Percentiles rank a stretch among this genome's conserved stretches.
Evolutionary conservation across 92 coral and sea anemone species (phyloP).

Genomic region (Phymanthus crucifer): DNA sequence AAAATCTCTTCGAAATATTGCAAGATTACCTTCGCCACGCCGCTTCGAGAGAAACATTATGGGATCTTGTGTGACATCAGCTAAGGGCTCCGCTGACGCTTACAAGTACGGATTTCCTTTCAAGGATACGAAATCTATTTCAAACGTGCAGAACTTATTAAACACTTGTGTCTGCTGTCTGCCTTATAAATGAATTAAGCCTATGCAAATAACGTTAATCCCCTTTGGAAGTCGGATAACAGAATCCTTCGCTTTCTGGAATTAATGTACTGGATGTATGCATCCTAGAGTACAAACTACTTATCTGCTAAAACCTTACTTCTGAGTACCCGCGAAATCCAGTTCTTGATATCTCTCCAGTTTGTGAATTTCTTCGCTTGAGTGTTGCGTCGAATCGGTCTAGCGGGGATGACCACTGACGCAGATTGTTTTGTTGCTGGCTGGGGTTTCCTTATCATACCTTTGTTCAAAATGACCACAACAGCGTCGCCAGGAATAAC

Average conservation of each 20-base stretch:
- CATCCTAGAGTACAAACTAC: slow-evolving; percentile 16
- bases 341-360: slow-evolving; percentile 29
- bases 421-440: slow-evolving; percentile 20
- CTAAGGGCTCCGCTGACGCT: neutral
- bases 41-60: neutral
- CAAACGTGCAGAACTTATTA: neutral
- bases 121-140: neutral
- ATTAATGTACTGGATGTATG: neutral
- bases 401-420: neutral
- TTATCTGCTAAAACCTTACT: slow-evolving; percentile 27
- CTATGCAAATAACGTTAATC: slow-evolving; percentile 6
- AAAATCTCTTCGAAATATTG: neutral
- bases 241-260: neutral
- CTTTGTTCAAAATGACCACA: slow-evolving; percentile 30
- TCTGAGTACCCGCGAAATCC: slow-evolving; percentile 46
- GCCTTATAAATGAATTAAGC: neutral
- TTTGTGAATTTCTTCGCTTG: slow-evolving; percentile 1
- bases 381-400: slow-evolving; percentile 24
- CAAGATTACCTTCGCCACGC: neutral
- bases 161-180: slow-evolving; percentile 1
- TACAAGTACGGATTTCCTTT: slow-evolving; percentile 6
- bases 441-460: slow-evolving; percentile 27
- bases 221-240: neutral
- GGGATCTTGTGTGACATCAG: neutral
- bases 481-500: slow-evolving; percentile 17